phyloP scores from a whole-genome alignment of 2,113 vertebrate species.

The Phoenicopterus ruber region DNA sequence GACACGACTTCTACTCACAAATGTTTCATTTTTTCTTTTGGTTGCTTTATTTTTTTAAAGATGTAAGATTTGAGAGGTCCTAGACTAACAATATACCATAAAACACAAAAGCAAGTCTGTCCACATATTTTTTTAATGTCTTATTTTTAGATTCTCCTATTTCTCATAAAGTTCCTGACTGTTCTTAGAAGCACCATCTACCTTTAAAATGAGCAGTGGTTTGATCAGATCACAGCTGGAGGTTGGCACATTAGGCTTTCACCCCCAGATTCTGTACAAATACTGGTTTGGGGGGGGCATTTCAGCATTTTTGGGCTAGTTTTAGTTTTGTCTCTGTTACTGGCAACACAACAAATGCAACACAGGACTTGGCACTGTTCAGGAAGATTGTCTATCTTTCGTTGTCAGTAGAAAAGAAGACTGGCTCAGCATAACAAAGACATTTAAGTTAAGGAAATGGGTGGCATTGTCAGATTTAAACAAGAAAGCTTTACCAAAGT shows the following conservation, averaged over 20 bases:
- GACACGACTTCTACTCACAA: background rate
- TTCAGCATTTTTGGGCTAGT: slow-evolving; percentile 1
- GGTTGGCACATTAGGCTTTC: slow-evolving; percentile 14
- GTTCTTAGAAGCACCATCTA: slow-evolving; percentile 8
- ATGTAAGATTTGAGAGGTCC: background rate
- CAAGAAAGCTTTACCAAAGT: background rate
- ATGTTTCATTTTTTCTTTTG: background rate
- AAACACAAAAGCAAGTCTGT: background rate
- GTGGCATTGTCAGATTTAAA: background rate
- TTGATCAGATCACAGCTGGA: slow-evolving; percentile 37
- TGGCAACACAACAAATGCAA: slow-evolving; percentile 35
- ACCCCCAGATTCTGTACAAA: slow-evolving; percentile 11
- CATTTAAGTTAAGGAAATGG: background rate
- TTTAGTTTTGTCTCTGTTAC: slow-evolving; percentile 28
- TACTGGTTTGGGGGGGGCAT: background rate
- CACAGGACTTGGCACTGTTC: background rate
- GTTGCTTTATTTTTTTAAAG: background rate
- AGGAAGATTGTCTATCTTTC: background rate
- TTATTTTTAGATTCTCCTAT: background rate
- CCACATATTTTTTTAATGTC: background rate
- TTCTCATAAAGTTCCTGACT: slow-evolving; percentile 17
- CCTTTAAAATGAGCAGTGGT: slow-evolving; percentile 26
- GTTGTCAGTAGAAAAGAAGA: background rate
- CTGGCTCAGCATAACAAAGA: background rate
- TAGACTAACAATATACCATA: background rate